Evolutionary conservation across 2,113 vertebrate genomes (phyloP), one percentile per base, ranked within the genome.

Genomic region (Chunga burmeisteri): DNA sequence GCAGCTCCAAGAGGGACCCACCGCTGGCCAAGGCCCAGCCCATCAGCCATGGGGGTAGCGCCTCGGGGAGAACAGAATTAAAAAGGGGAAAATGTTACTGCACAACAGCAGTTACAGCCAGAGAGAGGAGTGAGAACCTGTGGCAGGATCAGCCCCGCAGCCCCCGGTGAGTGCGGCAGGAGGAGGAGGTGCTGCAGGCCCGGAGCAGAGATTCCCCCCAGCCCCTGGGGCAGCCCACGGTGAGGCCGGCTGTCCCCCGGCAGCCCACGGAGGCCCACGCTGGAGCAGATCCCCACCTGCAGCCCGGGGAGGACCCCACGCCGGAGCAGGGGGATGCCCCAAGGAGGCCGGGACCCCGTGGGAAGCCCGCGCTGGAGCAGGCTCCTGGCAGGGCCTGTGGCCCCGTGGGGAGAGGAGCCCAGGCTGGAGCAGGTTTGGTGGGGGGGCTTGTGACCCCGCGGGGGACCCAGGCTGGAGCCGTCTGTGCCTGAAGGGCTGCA

Each of bases 21-120:
- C 8, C 4, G 2, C 32, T 78, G 73, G 7, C 17, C 50, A 42
- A 36, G 17, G 32, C 16, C 7, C 2, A 65, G 26, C 34, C 65
- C 11, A 23, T 22, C 47, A 40, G 49, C 0, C 1, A 47, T 11
- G 3, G 27, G 55, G 22, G 27, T 49, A n/a, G 29, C 1, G 1
- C 19, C 27, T 62, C 38, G 27, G 15, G 6, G 38, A 49, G 18
- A 50, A 40, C 5, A 38, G 12, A 25, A 7, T 10, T 21, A 16
- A 66, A 30, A 25, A 7, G 15, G 13, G 7, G 5, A 3, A 18
- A n/a, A n/a, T n/a, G n/a, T n/a, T n/a, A n/a, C n/a, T n/a, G 66
- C 7, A 25, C 26, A 75, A 46, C 23, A 18, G 11, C 26, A 63
- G 18, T 11, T 19, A 36, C 36, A 29, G 36, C 16, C 12, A n/a